Conservation (phyloP, 2,113 vertebrate genomes). For the Campylomormyrus numenius region DNA sequence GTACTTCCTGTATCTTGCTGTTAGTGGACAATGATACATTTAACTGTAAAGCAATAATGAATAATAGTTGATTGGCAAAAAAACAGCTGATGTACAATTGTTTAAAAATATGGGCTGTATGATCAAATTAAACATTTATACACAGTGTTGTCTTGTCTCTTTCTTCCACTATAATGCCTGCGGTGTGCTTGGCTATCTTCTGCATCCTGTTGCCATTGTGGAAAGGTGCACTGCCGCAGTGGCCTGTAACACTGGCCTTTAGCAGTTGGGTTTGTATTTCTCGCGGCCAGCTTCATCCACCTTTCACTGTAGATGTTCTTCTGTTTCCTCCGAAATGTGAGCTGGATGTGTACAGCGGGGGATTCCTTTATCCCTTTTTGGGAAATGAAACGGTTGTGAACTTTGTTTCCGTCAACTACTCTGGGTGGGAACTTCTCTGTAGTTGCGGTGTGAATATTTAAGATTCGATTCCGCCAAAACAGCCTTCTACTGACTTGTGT, state of each 20-base stretch:
- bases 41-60: constrained; percentile 74
- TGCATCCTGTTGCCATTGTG: neutral
- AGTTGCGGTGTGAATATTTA: constrained; percentile 18
- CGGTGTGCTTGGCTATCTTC: neutral
- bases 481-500: neutral
- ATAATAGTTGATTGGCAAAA: constrained; percentile 55
- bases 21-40: constrained; percentile 69
- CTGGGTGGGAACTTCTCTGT: neutral
- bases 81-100: constrained; percentile 53
- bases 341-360: neutral
- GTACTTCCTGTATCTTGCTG: constrained; percentile 66
- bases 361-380: neutral
- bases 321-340: neutral
- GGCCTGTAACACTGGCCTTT: neutral
- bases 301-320: neutral
- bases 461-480: neutral
- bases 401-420: constrained; percentile 13
- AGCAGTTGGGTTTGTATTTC: neutral
- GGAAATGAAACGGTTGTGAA: neutral
- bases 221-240: neutral
- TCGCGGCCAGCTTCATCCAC: neutral
- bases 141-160: constrained; percentile 5
- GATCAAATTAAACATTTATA: constrained; percentile 52
- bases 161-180: neutral
- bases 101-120: constrained; percentile 44